phyloP scores from a whole-genome alignment of 2,113 vertebrate genomes.

The Ceuthmochares aereus region DNA sequence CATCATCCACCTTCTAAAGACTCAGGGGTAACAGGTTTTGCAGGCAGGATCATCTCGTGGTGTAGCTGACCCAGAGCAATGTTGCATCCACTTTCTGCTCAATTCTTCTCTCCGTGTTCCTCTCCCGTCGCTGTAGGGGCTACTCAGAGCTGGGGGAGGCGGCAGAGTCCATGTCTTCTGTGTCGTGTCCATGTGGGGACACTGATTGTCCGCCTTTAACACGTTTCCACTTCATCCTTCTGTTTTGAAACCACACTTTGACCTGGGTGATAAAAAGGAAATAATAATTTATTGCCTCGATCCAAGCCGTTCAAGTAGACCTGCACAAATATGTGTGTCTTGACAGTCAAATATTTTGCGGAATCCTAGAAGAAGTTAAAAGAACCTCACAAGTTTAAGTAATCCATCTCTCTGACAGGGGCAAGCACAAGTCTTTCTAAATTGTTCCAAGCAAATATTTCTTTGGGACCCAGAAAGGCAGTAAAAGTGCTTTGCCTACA shows the following conservation, averaged over 20 bases:
- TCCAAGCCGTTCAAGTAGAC: background rate
- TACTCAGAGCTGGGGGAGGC: conserved; percentile 91
- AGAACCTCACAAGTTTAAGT: background rate
- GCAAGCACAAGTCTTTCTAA: background rate
- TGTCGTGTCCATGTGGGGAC: conserved; percentile 86
- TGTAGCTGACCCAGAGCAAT: background rate
- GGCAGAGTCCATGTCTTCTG: conserved; percentile 90
- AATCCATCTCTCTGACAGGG: background rate
- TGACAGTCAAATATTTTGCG: background rate
- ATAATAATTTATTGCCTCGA: background rate
- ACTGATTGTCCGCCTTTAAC: conserved; percentile 91
- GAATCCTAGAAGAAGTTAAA: background rate
- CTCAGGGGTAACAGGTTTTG: background rate
- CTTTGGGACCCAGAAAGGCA: background rate
- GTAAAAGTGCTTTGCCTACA: background rate
- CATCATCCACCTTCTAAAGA: background rate
- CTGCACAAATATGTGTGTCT: fast-evolving
- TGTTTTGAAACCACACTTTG: conserved; percentile 99
- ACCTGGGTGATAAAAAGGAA: conserved; percentile 78
- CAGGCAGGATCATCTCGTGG: background rate
- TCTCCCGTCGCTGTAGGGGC: background rate
- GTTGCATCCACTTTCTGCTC: too few species aligned
- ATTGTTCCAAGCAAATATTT: background rate
- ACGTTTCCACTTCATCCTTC: conserved; percentile 99
- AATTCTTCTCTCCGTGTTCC: background rate